Evolutionary conservation across 2,888 invertebrate species (phyloP), one percentile per base, ranked within the genome.

Genomic region (Polyommatus icarus): DNA sequence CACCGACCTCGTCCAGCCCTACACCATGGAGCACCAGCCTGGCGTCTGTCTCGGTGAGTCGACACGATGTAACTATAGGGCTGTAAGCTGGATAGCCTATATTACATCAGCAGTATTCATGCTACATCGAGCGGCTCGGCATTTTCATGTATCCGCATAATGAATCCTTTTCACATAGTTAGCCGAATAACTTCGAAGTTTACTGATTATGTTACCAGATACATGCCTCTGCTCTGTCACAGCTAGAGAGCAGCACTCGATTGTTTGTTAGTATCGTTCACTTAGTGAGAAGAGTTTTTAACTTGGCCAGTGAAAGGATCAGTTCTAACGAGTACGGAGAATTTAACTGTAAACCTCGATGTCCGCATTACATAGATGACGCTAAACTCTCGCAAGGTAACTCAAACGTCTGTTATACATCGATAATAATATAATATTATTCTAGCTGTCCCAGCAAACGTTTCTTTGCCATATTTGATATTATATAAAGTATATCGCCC

Each of bases 1-100:
- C 50, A 95, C 95, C 1, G 94, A 95, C 78, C 95, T 95, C 83
- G 95, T 96, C 77, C 96, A 96, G 96, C 95, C 95, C 0, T 96
- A 96, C 85, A 91, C 91, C 29, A 95, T 95, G 82, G 95, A 96
- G 82, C 95, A 94, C 7, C 95, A 96, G 81, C 87, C 92, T 2
- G 94, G 94, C 7, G 94, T 95, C 0, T 96, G 96, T 79, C 84
- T 92, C 77, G 94, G 93, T 90, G 86, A 86, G 86, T 76, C 10
- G 1, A 10, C 59, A 1, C 0, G 57, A 7, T 15, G 24, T 10
- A 20, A 10, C 59, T 59, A 24, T 8, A 59, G 8, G 3, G 59
- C n/a, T 8, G n/a, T 20, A 8, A 20, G n/a, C n/a, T 59, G 20
- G 36, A 36, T 36, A 36, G 36, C 36, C 36, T 36, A 36, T 50